A percentile compares a stretch with the other conserved stretches of the same genome.
phyloP scores from a whole-genome alignment of 2,888 invertebrate species.

The Chydorus sphaericus region DNA sequence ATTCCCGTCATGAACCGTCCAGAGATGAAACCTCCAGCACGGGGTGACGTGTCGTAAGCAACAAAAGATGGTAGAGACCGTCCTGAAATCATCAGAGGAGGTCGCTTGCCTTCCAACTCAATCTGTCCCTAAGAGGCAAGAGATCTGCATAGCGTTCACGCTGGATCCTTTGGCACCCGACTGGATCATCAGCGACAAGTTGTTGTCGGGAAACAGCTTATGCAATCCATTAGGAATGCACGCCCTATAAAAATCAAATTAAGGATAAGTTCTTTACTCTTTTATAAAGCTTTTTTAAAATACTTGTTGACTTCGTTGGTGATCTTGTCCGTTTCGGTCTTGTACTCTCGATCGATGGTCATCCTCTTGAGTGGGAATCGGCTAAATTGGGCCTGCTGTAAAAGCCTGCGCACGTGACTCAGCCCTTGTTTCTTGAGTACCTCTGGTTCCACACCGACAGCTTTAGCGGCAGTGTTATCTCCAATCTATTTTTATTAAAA shows the following conservation, averaged over 20 bases:
- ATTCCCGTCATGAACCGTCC: slow-evolving; percentile 98
- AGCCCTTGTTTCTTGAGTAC: slow-evolving; percentile 29
- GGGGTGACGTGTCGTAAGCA: slow-evolving; percentile 69
- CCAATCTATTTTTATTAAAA: slow-evolving; percentile 33
- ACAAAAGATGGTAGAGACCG: slow-evolving; percentile 74
- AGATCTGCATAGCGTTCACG: slow-evolving; percentile 97
- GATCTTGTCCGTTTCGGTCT: slow-evolving; percentile 58
- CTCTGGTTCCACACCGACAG: slow-evolving; percentile 46
- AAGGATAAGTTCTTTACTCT: background rate
- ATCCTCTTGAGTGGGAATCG: slow-evolving; percentile 56
- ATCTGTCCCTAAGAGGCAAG: slow-evolving; percentile 94
- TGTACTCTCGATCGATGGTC: slow-evolving; percentile 67
- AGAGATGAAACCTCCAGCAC: slow-evolving; percentile 91
- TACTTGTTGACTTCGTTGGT: slow-evolving; percentile 82
- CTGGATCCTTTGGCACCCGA: slow-evolving; percentile 98
- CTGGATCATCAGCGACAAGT: slow-evolving; percentile 95
- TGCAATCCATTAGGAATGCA: slow-evolving; percentile 74
- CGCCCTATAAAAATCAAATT: slow-evolving; percentile 32
- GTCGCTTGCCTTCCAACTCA: slow-evolving; percentile 93
- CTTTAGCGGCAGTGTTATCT: slow-evolving; percentile 45
- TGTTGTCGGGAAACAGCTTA: slow-evolving; percentile 80
- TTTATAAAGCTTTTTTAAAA: background rate
- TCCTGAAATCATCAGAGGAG: slow-evolving; percentile 87
- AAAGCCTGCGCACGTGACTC: slow-evolving; percentile 43
- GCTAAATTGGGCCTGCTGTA: slow-evolving; percentile 50